Conservation (phyloP, 2,113 vertebrate species). For the Muntiacus muntjak region DNA sequence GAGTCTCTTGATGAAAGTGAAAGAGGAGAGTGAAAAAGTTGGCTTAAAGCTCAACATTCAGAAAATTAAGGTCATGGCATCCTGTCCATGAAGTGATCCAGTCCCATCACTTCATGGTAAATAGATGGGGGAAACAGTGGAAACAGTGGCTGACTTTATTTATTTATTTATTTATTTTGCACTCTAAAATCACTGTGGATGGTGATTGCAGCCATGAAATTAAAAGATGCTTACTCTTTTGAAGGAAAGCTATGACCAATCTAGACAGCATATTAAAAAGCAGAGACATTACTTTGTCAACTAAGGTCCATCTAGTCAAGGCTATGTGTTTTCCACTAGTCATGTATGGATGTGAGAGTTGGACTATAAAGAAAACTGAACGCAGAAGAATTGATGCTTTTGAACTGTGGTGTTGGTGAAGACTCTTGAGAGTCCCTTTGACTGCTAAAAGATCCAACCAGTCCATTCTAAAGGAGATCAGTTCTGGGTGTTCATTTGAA, state of each 20-base stretch:
- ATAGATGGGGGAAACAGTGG: too few species aligned
- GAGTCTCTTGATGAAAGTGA: too few species aligned
- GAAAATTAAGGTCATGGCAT: too few species aligned
- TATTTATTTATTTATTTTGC: too few species aligned
- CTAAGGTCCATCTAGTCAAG: background rate
- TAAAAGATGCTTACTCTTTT: background rate
- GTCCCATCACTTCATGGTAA: too few species aligned
- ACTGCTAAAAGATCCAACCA: background rate
- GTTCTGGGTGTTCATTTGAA: background rate
- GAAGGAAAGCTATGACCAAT: background rate
- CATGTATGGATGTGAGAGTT: background rate
- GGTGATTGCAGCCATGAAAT: too few species aligned
- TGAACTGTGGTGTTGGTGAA: background rate
- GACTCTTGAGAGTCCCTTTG: background rate
- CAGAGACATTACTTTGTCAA: background rate
- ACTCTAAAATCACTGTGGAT: too few species aligned
- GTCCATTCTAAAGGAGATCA: background rate
- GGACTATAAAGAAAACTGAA: background rate
- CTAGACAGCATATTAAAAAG: background rate
- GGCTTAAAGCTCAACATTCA: too few species aligned
- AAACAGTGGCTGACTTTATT: too few species aligned
- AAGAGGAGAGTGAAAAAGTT: too few species aligned
- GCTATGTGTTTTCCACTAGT: background rate
- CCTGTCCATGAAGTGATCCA: too few species aligned
- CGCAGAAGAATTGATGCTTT: background rate